These are phyloP conservation scores for Clupea harengus DNA, from an alignment of 2,113 vertebrate genomes.

Conservation along the genomic window DNA sequence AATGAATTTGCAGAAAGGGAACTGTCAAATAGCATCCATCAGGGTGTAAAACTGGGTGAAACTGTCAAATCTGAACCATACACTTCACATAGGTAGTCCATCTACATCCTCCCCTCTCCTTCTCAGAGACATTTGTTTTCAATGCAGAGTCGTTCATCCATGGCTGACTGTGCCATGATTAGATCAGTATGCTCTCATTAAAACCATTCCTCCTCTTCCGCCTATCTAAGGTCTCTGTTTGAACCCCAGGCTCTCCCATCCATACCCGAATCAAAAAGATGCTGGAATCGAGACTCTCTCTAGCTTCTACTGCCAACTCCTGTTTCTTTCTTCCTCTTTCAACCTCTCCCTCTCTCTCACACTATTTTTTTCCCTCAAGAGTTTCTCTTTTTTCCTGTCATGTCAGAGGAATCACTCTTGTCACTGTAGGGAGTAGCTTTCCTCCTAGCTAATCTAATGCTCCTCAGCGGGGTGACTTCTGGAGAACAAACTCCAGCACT, in stretches of 20 bases:
- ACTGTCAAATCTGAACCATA: conserved; percentile 22
- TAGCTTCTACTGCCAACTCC: neutral
- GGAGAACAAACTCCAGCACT: conserved; percentile 7
- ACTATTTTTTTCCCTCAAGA: conserved; percentile 37
- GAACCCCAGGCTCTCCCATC: conserved; percentile 14
- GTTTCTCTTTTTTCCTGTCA: conserved; percentile 12
- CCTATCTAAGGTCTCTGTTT: neutral
- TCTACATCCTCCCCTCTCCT: conserved; percentile 23
- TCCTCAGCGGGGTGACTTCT: conserved; percentile 24
- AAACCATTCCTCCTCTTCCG: neutral
- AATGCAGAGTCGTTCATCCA: conserved; percentile 31
- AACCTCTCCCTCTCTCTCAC: conserved; percentile 11
- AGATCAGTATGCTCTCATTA: conserved; percentile 47
- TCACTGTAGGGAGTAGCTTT: conserved; percentile 42
- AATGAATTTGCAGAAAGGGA: conserved; percentile 17
- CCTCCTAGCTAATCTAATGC: conserved; percentile 50
- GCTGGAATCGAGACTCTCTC: neutral
- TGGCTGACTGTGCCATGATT: conserved; percentile 49
- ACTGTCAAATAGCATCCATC: conserved; percentile 46
- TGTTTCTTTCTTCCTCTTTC: conserved; percentile 23
- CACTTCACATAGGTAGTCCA: conserved; percentile 6
- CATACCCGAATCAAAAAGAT: neutral
- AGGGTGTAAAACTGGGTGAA: neutral
- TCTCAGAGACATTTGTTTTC: conserved; percentile 24
- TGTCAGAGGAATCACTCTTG: conserved; percentile 38